These are phyloP conservation scores for Tipula confusa DNA, from an alignment of 2,888 invertebrate species.

Conservation along the genomic window DNA sequence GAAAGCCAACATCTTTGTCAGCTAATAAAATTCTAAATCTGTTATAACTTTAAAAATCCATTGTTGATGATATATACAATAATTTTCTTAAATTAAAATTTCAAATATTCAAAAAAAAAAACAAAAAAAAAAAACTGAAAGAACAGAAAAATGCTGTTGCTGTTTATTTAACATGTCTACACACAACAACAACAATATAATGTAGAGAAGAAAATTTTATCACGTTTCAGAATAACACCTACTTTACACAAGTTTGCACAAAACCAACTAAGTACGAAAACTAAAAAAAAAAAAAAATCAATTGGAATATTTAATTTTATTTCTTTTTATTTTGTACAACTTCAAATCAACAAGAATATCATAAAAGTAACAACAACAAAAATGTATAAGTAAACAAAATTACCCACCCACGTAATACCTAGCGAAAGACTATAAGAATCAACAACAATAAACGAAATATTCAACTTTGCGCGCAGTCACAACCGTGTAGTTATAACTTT, in stretches of 20 bases:
- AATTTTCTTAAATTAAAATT: conserved; percentile 6
- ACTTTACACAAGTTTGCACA: conserved; percentile 25
- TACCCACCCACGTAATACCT: conserved; percentile 3
- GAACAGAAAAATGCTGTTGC: too few species aligned
- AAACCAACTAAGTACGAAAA: not conserved
- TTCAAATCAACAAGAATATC: conserved; percentile 25
- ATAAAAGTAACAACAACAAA: not conserved
- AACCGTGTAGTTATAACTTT: not conserved
- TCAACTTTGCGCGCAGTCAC: conserved; percentile 20
- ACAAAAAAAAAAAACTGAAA: too few species aligned
- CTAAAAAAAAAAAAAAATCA: not conserved
- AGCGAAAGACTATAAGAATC: not conserved
- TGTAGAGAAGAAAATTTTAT: conserved; percentile 25
- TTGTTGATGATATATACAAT: too few species aligned
- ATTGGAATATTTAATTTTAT: conserved; percentile 20
- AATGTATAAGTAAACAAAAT: not conserved
- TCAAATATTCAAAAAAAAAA: not conserved
- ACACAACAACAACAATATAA: not conserved
- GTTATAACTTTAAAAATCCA: too few species aligned
- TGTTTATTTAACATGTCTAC: not conserved
- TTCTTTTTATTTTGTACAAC: not conserved
- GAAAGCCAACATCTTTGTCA: too few species aligned
- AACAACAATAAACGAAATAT: not conserved
- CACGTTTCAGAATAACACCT: conserved; percentile 25
- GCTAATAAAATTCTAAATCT: too few species aligned